These are phyloP conservation scores for Casuarius casuarius DNA, from an alignment of 2,113 vertebrate genomes.

Conservation along the genomic window DNA sequence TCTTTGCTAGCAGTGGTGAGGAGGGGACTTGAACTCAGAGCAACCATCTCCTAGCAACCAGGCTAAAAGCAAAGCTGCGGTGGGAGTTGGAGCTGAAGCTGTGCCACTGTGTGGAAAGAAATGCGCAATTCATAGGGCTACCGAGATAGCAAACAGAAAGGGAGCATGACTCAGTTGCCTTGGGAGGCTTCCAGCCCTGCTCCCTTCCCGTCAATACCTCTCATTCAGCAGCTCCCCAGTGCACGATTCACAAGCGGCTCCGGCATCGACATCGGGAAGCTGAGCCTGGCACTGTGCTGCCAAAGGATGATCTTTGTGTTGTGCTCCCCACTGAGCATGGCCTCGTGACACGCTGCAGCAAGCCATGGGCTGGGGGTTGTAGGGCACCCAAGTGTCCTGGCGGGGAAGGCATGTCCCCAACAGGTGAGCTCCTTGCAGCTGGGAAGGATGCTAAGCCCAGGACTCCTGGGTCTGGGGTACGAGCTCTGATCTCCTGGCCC, in stretches of 20 bases:
- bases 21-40: conserved; percentile 8
- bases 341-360: accelerated
- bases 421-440: too few species aligned
- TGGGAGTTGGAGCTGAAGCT: neutral
- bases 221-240: neutral
- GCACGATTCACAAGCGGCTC: neutral
- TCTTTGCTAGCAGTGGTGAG: neutral
- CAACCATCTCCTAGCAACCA: conserved; percentile 63
- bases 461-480: neutral
- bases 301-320: neutral
- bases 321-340: accelerated
- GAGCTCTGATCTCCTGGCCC: neutral
- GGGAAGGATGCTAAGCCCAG: neutral
- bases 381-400: accelerated
- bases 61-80: neutral
- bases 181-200: neutral
- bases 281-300: accelerated
- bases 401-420: neutral
- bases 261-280: neutral
- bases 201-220: neutral
- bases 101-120: neutral
- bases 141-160: neutral
- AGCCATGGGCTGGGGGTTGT: neutral
- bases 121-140: neutral
- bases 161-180: neutral